Percentiles rank a stretch among this genome's conserved stretches.
Evolutionary conservation across 2,113 vertebrate genomes (phyloP).

Genomic region (Lanius ludovicianus): DNA sequence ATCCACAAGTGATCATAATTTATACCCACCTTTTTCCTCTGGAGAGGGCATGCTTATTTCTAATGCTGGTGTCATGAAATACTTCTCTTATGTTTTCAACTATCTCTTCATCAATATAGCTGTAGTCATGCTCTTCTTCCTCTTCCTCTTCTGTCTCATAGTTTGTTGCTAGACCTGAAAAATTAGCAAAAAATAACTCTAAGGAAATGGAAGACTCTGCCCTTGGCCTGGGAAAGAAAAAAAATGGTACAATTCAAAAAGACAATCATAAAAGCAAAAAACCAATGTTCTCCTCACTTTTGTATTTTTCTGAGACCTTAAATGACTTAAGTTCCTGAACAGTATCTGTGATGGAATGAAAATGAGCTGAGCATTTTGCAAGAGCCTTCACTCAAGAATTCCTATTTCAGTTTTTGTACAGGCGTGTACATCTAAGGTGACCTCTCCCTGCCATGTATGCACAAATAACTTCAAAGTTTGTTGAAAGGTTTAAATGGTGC

Average conservation of each 20-base stretch:
- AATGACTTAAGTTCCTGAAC: neutral
- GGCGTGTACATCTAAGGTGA: neutral
- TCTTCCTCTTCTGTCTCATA: slow-evolving; percentile 1
- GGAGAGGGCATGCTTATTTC: neutral
- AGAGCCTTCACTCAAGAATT: neutral
- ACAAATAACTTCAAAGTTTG: neutral
- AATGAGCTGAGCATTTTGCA: neutral
- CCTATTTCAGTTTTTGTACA: neutral
- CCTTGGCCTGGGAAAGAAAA: neutral
- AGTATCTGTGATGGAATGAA: neutral
- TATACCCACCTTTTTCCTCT: neutral
- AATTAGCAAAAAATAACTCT: neutral
- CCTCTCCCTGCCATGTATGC: neutral
- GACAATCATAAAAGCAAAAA: neutral
- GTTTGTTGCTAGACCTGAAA: neutral
- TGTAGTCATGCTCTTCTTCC: slow-evolving; percentile 29
- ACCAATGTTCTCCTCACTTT: neutral
- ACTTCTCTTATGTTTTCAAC: slow-evolving; percentile 55
- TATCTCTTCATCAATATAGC: slow-evolving; percentile 54
- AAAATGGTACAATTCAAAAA: neutral
- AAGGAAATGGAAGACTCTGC: neutral
- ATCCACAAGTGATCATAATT: neutral
- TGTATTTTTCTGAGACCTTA: neutral
- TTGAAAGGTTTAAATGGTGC: neutral
- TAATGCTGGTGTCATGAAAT: neutral